phyloP scores from a whole-genome alignment of 1,140 invertebrate species.

The Tetramorium parvispinum region DNA sequence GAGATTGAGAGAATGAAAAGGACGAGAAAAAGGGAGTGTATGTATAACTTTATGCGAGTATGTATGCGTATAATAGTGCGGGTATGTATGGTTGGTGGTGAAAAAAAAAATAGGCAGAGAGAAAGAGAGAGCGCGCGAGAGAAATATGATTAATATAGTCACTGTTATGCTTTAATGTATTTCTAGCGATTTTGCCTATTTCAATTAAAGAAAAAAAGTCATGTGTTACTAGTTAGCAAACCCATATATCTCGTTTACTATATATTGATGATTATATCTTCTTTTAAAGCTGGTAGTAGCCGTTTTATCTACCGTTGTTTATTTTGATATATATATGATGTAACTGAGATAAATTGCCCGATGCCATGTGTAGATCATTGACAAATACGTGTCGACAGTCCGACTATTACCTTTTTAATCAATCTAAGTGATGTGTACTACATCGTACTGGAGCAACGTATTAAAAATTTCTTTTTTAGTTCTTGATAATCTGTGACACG shows the following conservation, averaged over 20 bases:
- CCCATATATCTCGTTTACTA: slow-evolving; percentile 72
- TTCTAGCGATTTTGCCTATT: slow-evolving; percentile 80
- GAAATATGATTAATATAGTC: slow-evolving; percentile 79
- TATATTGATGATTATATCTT: slow-evolving; percentile 64
- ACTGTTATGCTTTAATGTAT: slow-evolving; percentile 83
- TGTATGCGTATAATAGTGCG: slow-evolving; percentile 47
- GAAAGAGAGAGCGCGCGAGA: slow-evolving; percentile 53
- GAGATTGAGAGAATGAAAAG: slow-evolving; percentile 51
- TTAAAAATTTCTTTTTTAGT: slow-evolving; percentile 37
- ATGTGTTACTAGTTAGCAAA: slow-evolving; percentile 79
- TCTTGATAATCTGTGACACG: slow-evolving; percentile 20
- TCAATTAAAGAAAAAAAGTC: slow-evolving; percentile 77
- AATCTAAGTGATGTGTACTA: slow-evolving; percentile 21
- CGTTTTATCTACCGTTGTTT: slow-evolving; percentile 51
- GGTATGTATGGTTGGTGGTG: slow-evolving; percentile 47
- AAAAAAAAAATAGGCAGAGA: slow-evolving; percentile 4
- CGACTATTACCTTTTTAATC: slow-evolving; percentile 47
- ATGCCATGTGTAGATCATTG: slow-evolving; percentile 47
- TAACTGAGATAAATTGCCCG: slow-evolving; percentile 35
- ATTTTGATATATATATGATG: slow-evolving; percentile 50
- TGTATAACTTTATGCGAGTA: slow-evolving; percentile 22
- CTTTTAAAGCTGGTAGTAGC: slow-evolving; percentile 62
- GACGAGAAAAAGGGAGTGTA: slow-evolving; percentile 57
- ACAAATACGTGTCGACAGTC: slow-evolving; percentile 24
- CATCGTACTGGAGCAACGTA: slow-evolving; percentile 4